Evolutionary conservation across 2,888 invertebrate genomes (phyloP).

Genomic region (Ferrisia virgata): DNA sequence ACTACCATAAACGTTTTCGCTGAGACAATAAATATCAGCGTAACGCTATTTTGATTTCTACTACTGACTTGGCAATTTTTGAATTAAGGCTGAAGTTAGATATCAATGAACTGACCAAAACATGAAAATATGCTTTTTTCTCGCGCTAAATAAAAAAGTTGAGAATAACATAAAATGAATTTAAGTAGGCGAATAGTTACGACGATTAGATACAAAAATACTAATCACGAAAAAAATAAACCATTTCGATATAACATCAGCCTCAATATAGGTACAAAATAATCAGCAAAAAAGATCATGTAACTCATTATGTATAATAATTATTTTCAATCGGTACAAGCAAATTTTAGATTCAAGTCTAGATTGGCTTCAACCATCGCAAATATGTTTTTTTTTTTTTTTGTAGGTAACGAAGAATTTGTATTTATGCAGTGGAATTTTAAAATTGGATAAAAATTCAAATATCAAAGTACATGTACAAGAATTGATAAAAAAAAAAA

Average conservation of each 20-base stretch:
- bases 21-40: background rate
- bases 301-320: too few species aligned
- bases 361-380: background rate
- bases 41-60: background rate
- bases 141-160: background rate
- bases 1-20: background rate
- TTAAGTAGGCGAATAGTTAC: too few species aligned
- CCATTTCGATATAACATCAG: background rate
- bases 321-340: background rate
- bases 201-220: background rate
- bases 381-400: background rate
- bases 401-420: too few species aligned
- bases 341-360: background rate
- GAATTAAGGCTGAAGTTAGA: background rate
- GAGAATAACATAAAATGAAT: background rate
- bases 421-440: too few species aligned
- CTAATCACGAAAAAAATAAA: background rate
- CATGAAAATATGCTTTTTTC: background rate
- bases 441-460: background rate
- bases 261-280: background rate
- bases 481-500: background rate
- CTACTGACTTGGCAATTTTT: background rate
- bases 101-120: background rate
- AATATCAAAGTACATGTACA: background rate
- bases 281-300: background rate